Base-by-base conservation (phyloP, 2,113 vertebrate species). In the Ptilonorhynchus violaceus region DNA sequence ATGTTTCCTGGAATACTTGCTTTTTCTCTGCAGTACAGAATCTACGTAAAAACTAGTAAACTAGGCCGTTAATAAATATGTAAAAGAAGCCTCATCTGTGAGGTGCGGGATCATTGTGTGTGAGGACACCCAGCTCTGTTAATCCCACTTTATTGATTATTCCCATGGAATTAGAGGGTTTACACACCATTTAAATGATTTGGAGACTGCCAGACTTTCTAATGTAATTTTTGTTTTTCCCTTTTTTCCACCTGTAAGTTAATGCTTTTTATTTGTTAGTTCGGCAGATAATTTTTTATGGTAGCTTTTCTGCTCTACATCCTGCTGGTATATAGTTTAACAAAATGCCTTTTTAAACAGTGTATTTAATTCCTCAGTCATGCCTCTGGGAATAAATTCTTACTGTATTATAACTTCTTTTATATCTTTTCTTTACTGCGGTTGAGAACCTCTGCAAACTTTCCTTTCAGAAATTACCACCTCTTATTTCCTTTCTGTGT, bases 181-280 rank as follows among this genome's bases (percentile, higher is more conserved):
- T 92, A 53, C 27, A 39, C 2, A 9, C 47, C 23, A 30, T 24
- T 75, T 52, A 42, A 91, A 78, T 84, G 9, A 92, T 91, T 72
- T 80, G 49, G 47, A 90, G 49, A 67, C 76, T 84, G 47, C n/a
- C 60, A 93, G 68, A 30, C 24, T 86, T 90, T 31, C 50, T 70
- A 60, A 49, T 39, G n/a, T 58, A 30, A 74, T 80, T 90, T 70
- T 89, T 80, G 18, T 53, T 86, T 84, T 62, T 25, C 17, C 25
- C 14, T 35, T 47, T 60, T 89, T 91, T 91, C 39, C 56, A 89
- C 78, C 81, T 76, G 16, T 49, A 83, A 95, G 42, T 63, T 76
- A 88, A 42, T 91, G 70, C 12, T 58, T 92, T 96, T 85, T 91
- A 78, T 92, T 90, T 93, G 76, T 95, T 86, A 81, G 68, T 96